Evolutionary conservation across 1,140 invertebrate species (phyloP).

Genomic region (Drosophila trapezifrons): DNA sequence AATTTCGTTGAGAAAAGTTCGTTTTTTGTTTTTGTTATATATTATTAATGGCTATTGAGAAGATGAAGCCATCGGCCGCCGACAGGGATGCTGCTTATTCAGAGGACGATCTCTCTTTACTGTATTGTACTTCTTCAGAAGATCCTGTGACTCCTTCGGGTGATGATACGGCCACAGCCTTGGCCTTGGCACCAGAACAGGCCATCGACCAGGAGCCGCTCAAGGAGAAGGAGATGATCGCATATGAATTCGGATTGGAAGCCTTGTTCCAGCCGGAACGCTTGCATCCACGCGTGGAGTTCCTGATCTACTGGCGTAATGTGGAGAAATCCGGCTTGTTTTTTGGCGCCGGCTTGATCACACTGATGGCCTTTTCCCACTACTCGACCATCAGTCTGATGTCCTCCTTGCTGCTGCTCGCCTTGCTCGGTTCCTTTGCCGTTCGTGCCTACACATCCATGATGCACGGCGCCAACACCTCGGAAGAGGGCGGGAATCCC

Average conservation of each 20-base stretch:
- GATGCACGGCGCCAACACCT: slow-evolving; percentile 87
- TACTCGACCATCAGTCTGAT: slow-evolving; percentile 98
- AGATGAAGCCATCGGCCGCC: too few relatives aligned
- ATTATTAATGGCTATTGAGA: too few relatives aligned
- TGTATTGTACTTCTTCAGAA: too few relatives aligned
- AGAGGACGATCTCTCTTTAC: too few relatives aligned
- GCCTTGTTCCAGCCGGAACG: not conserved
- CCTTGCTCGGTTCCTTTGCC: slow-evolving; percentile 92
- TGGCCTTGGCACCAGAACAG: too few relatives aligned
- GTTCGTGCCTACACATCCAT: slow-evolving; percentile 98
- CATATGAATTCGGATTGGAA: not conserved
- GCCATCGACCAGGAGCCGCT: too few relatives aligned
- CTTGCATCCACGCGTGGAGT: slow-evolving; percentile 87
- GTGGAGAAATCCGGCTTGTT: slow-evolving; percentile 96
- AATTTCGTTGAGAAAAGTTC: too few relatives aligned
- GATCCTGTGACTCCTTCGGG: too few relatives aligned
- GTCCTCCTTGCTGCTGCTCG: slow-evolving; percentile 94
- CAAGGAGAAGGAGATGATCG: too few relatives aligned
- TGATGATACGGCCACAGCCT: too few relatives aligned
- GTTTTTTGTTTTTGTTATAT: too few relatives aligned
- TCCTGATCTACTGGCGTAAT: slow-evolving; percentile 98
- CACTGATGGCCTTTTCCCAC: slow-evolving; percentile 95
- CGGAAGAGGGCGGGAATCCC: slow-evolving; percentile 97
- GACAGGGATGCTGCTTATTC: too few relatives aligned
- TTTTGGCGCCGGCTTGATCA: slow-evolving; percentile 92